phyloP scores from a whole-genome alignment of 2,888 invertebrate species.

The Heliconius erato region DNA sequence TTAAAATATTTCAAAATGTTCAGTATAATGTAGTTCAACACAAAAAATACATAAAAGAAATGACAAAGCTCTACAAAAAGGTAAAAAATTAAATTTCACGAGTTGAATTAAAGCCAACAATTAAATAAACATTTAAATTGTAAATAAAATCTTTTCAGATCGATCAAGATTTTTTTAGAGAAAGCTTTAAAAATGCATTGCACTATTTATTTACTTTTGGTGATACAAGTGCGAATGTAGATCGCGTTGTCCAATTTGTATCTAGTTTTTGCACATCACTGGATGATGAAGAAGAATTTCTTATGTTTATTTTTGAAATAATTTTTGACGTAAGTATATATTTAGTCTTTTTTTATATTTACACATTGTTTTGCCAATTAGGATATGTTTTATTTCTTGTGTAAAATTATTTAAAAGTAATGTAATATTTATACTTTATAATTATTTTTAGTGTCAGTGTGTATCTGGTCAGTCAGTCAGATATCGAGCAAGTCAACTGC shows the following conservation, averaged over 20 bases:
- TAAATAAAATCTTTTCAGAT: slow-evolving; percentile 60
- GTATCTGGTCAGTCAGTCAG: slow-evolving; percentile 86
- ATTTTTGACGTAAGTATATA: slow-evolving; percentile 84
- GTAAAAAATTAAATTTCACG: slow-evolving; percentile 67
- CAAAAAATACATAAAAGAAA: slow-evolving; percentile 87
- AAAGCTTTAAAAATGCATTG: slow-evolving; percentile 88
- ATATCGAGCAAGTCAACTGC: slow-evolving; percentile 91
- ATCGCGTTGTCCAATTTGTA: slow-evolving; percentile 89
- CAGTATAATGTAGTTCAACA: slow-evolving; percentile 89
- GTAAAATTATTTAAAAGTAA: not conserved
- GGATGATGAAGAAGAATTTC: slow-evolving; percentile 85
- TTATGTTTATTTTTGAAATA: slow-evolving; percentile 87
- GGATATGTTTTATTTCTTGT: not conserved
- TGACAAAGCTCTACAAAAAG: slow-evolving; percentile 87
- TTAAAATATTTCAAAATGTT: slow-evolving; percentile 87
- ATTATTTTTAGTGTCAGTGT: slow-evolving; percentile 75
- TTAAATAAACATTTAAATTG: not conserved
- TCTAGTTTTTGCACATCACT: slow-evolving; percentile 89
- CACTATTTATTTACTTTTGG: slow-evolving; percentile 88
- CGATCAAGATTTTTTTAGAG: slow-evolving; percentile 85
- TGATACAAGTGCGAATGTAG: slow-evolving; percentile 89
- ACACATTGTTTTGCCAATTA: not conserved
- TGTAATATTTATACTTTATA: not conserved
- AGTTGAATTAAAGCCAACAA: not conserved
- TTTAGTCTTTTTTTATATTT: not conserved